These are phyloP conservation scores for Campoplex nolae DNA, from an alignment of 2,888 invertebrate species.

Conservation along the genomic window DNA sequence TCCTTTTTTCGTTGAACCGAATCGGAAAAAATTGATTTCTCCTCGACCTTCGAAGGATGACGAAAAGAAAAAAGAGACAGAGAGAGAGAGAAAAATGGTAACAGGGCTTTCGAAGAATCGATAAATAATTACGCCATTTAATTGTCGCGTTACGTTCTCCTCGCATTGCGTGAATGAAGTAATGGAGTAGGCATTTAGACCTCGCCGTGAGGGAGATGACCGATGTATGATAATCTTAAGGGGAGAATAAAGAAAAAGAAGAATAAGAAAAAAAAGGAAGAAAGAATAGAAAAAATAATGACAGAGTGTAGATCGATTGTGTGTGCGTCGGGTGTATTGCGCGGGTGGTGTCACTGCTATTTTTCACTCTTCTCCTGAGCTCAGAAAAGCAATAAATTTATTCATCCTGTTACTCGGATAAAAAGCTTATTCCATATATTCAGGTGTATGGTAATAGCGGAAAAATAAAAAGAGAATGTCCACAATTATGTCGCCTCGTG, in stretches of 20 bases:
- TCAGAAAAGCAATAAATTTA: slow-evolving; percentile 58
- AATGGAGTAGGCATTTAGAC: slow-evolving; percentile 60
- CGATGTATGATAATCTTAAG: slow-evolving; percentile 47
- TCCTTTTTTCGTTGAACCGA: no score
- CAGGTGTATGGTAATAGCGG: slow-evolving; percentile 46
- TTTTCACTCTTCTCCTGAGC: slow-evolving; percentile 48
- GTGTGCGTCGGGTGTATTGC: slow-evolving; percentile 35
- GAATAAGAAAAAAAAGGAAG: neutral
- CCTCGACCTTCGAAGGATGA: neutral
- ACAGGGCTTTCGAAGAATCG: slow-evolving; percentile 11
- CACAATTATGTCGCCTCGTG: slow-evolving; percentile 65
- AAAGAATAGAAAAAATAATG: slow-evolving; percentile 58
- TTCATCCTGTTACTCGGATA: slow-evolving; percentile 46
- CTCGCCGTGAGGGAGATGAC: slow-evolving; percentile 34
- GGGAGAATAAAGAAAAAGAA: neutral
- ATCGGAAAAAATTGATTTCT: neutral
- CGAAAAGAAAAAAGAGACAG: neutral
- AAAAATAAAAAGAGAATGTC: slow-evolving; percentile 64
- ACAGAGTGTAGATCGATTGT: slow-evolving; percentile 41
- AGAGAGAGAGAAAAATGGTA: neutral
- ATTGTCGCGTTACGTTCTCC: slow-evolving; percentile 18
- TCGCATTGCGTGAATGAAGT: slow-evolving; percentile 40
- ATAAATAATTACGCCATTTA: slow-evolving; percentile 10
- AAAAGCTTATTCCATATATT: slow-evolving; percentile 19
- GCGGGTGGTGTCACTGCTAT: slow-evolving; percentile 70